Conservation (phyloP, 2,888 invertebrate genomes). For the Sturmia bella region DNA sequence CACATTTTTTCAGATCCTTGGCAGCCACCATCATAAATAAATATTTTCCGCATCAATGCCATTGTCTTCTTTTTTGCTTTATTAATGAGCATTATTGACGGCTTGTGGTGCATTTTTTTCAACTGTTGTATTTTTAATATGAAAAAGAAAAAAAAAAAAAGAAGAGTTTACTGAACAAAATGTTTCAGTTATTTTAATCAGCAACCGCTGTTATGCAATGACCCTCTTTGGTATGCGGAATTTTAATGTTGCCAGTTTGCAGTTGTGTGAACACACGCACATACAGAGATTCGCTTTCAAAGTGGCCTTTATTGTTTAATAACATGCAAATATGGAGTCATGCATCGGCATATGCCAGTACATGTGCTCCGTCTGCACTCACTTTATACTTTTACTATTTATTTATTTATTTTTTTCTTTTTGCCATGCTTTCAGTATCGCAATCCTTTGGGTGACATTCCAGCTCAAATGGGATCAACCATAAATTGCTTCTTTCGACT, state of each 20-base stretch:
- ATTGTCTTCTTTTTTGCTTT: too few relatives aligned
- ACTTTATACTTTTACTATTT: neutral
- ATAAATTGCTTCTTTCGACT: constrained; percentile 64
- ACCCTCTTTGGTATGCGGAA: constrained; percentile 5
- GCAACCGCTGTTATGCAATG: constrained; percentile 7
- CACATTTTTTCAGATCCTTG: too few relatives aligned
- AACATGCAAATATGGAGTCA: neutral
- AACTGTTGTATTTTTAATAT: too few relatives aligned
- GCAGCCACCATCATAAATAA: too few relatives aligned
- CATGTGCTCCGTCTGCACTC: neutral
- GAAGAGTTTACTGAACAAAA: too few relatives aligned
- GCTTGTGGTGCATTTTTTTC: too few relatives aligned
- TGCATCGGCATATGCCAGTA: neutral
- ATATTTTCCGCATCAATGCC: too few relatives aligned
- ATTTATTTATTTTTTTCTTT: constrained; percentile 16
- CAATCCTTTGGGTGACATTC: constrained; percentile 64
- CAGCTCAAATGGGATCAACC: constrained; percentile 45
- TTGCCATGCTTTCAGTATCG: constrained; percentile 21
- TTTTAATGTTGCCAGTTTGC: constrained; percentile 10
- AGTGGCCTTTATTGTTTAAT: too few relatives aligned
- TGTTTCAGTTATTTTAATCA: neutral
- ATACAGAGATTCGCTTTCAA: too few relatives aligned
- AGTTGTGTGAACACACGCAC: neutral
- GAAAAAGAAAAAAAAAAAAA: too few relatives aligned
- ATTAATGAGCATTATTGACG: too few relatives aligned